Evolutionary conservation across 2,113 vertebrate species (phyloP).

Genomic region (Prionailurus viverrinus): DNA sequence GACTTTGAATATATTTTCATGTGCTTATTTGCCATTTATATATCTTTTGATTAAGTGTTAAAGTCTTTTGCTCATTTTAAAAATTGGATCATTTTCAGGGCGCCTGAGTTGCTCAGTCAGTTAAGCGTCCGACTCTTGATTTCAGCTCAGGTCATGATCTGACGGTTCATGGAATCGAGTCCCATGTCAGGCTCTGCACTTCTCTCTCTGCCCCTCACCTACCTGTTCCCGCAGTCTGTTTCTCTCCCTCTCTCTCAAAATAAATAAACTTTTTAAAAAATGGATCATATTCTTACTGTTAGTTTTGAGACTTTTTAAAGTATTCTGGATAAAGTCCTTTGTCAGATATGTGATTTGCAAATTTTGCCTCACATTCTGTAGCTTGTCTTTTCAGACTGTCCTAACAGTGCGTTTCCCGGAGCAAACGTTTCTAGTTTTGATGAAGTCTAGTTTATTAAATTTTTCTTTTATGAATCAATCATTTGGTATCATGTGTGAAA

Average conservation of each 20-base stretch:
- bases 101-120: no score
- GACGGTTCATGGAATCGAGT: no score
- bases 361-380: not conserved
- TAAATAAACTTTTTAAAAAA: not conserved
- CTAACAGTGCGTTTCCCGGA: not conserved
- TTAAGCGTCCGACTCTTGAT: no score
- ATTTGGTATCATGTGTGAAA: not conserved
- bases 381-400: not conserved
- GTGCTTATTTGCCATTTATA: not conserved
- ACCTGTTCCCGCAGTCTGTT: no score
- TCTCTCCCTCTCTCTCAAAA: no score
- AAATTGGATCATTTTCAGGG: not conserved
- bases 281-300: not conserved
- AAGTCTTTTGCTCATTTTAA: not conserved
- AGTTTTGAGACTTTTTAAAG: not conserved
- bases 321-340: conserved; percentile 3
- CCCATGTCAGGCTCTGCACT: no score
- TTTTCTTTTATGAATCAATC: not conserved
- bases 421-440: not conserved
- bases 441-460: not conserved
- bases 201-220: no score
- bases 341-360: not conserved
- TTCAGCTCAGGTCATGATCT: no score
- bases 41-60: conserved; percentile 1
- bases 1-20: conserved; percentile 3